Base-by-base conservation (phyloP, 2,888 invertebrate genomes). In the Drosophila kambysellisi region DNA sequence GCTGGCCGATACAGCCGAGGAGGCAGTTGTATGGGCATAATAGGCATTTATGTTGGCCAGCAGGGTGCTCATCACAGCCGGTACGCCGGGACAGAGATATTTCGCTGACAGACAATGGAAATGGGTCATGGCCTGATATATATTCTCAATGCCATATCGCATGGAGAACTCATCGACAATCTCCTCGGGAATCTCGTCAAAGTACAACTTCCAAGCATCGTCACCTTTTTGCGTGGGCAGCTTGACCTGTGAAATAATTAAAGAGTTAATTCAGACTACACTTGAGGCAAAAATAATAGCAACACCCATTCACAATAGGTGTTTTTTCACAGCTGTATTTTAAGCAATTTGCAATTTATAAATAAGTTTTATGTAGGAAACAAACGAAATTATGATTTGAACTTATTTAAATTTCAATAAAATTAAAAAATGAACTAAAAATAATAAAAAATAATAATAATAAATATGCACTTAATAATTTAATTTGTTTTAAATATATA, bases 11-110 rank as follows among this genome's bases (percentile, higher is more conserved):
- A 99, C 99, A 51, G 99, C 99, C 17, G 98, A 97, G 35, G 98
- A 98, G 11, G 98, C 98, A 33, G 99, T 99, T 1, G 99, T 99
- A 92, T 99, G 98, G 89, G 99, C 98, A 94, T 99, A 99, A 94
- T 99, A 99, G 77, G 99, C 99, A 94, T 99, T 99, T 92, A 99
- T 99, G 94, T 99, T 99, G 60, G 99, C 99, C 83, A 99, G 94
- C 4, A 99, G 95, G 56, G 99, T 99, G 82, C 99, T 99, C 98
- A 99, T 99, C 41, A 99, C 99, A 15, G 99, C 99, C 17, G 99
- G 99, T 12, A 99, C 99, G 70, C 99, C 99, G n/a, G 98, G 97
- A 93, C 99, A 99, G 83, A 99, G 95, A 94, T 99, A 99, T 94
- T 99, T 99, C 62, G 99, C 99, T 63, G 99, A 99, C 76, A 99